A percentile compares a stretch with the other conserved stretches of the same genome.
Evolutionary conservation across 2,797 vertebrate genomes (phyloP).

Genomic region (Syndactyla subalaris): DNA sequence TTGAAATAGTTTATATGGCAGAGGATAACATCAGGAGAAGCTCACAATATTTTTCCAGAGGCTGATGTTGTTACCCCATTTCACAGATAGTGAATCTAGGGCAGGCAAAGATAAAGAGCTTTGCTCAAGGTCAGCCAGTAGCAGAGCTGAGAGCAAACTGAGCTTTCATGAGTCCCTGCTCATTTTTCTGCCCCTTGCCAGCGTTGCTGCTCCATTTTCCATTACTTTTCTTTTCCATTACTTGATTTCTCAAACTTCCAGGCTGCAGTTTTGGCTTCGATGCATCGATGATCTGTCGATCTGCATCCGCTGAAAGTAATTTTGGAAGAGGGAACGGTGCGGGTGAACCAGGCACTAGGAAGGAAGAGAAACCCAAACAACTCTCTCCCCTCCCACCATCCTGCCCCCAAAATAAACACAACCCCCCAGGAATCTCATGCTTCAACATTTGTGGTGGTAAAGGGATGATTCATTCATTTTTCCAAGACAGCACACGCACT

Average conservation of each 20-base stretch:
- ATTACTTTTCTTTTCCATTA: slow-evolving; percentile 59
- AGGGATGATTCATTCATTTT: not conserved
- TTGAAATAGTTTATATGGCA: not conserved
- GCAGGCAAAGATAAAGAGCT: slow-evolving; percentile 41
- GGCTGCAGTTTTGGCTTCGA: not conserved
- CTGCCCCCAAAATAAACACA: not conserved
- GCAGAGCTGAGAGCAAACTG: not conserved
- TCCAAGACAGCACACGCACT: not conserved
- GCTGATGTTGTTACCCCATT: fast-evolving
- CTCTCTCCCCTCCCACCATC: not conserved
- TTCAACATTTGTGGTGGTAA: not conserved
- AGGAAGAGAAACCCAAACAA: not conserved
- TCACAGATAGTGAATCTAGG: not conserved
- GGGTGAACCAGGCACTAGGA: not conserved
- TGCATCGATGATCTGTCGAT: slow-evolving; percentile 45
- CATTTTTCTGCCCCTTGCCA: slow-evolving; percentile 25
- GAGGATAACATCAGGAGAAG: not conserved
- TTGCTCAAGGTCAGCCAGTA: slow-evolving; percentile 32
- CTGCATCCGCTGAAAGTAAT: not conserved
- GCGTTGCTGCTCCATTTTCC: slow-evolving; percentile 33
- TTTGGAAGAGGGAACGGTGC: not conserved
- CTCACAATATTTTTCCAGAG: not conserved
- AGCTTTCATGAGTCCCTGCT: not conserved
- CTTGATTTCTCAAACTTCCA: not conserved
- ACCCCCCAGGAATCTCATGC: not conserved